These are phyloP conservation scores for Acanthis flammea DNA, from an alignment of 2,797 vertebrate genomes.

Conservation along the genomic window DNA sequence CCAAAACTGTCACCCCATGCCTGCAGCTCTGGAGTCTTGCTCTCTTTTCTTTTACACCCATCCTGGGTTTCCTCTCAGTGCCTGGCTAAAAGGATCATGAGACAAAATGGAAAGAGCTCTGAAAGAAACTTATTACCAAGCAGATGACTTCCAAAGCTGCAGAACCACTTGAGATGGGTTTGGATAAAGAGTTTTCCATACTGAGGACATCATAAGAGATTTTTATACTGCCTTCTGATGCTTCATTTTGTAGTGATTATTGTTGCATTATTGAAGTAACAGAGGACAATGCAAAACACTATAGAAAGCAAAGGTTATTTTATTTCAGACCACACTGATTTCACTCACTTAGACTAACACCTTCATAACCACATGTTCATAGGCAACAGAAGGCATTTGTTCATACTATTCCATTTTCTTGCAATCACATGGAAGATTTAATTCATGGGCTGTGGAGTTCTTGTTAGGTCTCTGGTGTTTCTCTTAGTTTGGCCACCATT, in stretches of 20 bases:
- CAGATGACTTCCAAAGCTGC: neutral
- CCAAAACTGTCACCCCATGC: neutral
- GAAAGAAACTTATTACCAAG: neutral
- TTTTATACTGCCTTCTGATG: neutral
- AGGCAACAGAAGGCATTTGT: neutral
- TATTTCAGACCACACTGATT: neutral
- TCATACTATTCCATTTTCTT: neutral
- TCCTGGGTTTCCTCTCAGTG: neutral
- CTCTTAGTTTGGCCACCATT: neutral
- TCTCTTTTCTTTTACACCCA: neutral
- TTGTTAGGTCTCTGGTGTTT: neutral
- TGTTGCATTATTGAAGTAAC: neutral
- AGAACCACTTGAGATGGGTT: neutral
- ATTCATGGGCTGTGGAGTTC: neutral
- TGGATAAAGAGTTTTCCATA: neutral
- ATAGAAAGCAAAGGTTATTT: neutral
- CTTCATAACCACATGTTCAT: neutral
- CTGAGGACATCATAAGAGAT: neutral
- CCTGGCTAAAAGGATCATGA: neutral
- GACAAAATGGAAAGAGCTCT: neutral
- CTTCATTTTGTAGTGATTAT: neutral
- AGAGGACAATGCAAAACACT: neutral
- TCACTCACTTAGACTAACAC: neutral
- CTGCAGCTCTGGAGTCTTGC: neutral
- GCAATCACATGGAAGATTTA: neutral